These are phyloP conservation scores for Myrmophylax atrothorax DNA, from an alignment of 2,113 vertebrate species.

Conservation along the genomic window DNA sequence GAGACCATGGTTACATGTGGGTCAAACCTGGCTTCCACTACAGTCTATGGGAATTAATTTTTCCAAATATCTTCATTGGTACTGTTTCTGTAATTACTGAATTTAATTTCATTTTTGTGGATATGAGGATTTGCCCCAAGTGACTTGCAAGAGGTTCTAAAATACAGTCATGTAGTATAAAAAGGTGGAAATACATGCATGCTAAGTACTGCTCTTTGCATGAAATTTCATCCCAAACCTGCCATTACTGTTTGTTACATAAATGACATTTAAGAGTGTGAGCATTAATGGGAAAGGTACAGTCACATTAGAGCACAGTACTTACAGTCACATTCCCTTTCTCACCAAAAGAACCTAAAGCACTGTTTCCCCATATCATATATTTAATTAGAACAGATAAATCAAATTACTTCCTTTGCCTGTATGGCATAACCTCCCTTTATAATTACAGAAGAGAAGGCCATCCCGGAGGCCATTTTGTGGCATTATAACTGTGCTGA, in stretches of 20 bases:
- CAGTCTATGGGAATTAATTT: background rate
- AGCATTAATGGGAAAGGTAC: background rate
- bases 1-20: background rate
- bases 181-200: background rate
- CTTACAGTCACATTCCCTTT: background rate
- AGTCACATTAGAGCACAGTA: background rate
- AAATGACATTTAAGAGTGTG: background rate
- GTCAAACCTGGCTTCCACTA: background rate
- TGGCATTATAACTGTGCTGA: conserved; percentile 34
- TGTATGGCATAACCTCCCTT: background rate
- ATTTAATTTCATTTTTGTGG: background rate
- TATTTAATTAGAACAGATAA: conserved; percentile 47
- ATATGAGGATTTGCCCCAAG: background rate
- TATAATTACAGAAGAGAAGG: conserved; percentile 47
- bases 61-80: background rate
- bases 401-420: conserved; percentile 56
- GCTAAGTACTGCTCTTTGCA: background rate
- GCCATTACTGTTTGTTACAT: background rate
- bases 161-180: background rate
- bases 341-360: background rate
- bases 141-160: background rate
- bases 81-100: background rate
- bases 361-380: conserved; percentile 11
- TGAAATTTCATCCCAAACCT: background rate
- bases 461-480: conserved; percentile 44